Evolutionary conservation across 1,140 invertebrate genomes (phyloP).

Genomic region (Drepana arcuata): DNA sequence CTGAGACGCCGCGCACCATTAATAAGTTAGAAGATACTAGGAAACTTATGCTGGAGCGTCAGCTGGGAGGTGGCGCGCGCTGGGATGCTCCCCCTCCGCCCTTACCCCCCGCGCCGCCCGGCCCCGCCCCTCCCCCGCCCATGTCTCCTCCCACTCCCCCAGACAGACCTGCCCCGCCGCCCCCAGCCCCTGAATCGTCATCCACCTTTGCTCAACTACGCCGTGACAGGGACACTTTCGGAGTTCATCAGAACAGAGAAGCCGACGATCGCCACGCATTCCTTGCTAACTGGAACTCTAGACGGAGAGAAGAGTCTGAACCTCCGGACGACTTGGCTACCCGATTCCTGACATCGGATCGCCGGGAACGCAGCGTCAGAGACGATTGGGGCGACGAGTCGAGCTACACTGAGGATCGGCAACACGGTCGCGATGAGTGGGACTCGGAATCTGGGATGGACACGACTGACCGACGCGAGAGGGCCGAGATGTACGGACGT

Average conservation of each 20-base stretch:
- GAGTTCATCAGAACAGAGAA: conserved; percentile 75
- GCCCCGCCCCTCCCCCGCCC: conserved; percentile 82
- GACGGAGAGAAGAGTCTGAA: conserved; percentile 70
- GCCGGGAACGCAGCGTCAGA: conserved; percentile 36
- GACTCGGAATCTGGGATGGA: conserved; percentile 72
- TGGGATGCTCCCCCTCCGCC: conserved; percentile 73
- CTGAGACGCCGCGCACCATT: conserved; percentile 80
- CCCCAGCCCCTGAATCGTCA: conserved; percentile 43
- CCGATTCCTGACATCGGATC: conserved; percentile 50
- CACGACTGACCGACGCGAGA: conserved; percentile 65
- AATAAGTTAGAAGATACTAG: conserved; percentile 90
- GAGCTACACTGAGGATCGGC: conserved; percentile 53
- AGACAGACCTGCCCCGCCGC: conserved; percentile 66
- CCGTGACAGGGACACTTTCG: conserved; percentile 78
- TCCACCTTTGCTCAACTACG: conserved; percentile 82
- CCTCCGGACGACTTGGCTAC: conserved; percentile 54
- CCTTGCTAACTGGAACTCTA: conserved; percentile 77
- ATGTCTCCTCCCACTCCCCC: conserved; percentile 76
- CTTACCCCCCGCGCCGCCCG: conserved; percentile 74
- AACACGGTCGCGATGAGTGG: conserved; percentile 67
- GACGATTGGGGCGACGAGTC: conserved; percentile 69
- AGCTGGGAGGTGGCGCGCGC: conserved; percentile 74
- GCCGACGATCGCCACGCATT: conserved; percentile 74
- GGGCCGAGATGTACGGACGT: conserved; percentile 46
- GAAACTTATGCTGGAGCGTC: conserved; percentile 87